phyloP scores from a whole-genome alignment of 1,140 invertebrate species.

The Cotesia vestalis region DNA sequence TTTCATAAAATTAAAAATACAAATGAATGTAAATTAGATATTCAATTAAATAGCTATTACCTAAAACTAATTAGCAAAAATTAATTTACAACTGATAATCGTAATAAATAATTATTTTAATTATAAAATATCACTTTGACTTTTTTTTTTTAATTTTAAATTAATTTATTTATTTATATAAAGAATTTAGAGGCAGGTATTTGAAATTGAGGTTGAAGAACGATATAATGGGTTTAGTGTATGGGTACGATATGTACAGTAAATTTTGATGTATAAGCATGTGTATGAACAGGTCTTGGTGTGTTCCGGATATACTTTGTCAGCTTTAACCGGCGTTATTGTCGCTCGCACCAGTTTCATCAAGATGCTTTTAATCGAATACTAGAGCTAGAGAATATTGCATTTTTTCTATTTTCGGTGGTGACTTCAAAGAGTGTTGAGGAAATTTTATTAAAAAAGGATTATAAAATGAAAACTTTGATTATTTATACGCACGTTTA shows the following conservation, averaged over 20 bases:
- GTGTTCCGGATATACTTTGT: constrained; percentile 32
- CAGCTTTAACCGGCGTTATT: constrained; percentile 26
- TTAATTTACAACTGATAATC: no score
- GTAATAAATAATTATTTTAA: no score
- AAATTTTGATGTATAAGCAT: background rate
- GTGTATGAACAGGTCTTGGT: constrained; percentile 19
- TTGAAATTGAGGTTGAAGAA: constrained; percentile 19
- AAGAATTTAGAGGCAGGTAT: background rate
- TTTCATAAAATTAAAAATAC: no score
- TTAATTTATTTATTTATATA: background rate
- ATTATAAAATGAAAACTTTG: background rate
- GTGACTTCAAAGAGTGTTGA: background rate
- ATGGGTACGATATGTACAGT: background rate
- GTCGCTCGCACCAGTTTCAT: constrained; percentile 24
- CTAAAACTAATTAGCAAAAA: no score
- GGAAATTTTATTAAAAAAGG: background rate
- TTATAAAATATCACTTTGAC: no score
- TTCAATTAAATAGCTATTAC: no score
- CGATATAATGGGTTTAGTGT: constrained; percentile 14
- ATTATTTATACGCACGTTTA: background rate
- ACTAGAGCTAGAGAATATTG: background rate
- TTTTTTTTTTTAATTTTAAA: background rate
- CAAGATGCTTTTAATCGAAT: constrained; percentile 23
- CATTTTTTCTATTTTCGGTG: background rate
- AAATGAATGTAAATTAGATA: no score